A percentile compares a stretch with the other conserved stretches of the same genome.
These are phyloP conservation scores for Tortrix viridana DNA, from an alignment of 2,888 invertebrate genomes.

Conservation along the genomic window DNA sequence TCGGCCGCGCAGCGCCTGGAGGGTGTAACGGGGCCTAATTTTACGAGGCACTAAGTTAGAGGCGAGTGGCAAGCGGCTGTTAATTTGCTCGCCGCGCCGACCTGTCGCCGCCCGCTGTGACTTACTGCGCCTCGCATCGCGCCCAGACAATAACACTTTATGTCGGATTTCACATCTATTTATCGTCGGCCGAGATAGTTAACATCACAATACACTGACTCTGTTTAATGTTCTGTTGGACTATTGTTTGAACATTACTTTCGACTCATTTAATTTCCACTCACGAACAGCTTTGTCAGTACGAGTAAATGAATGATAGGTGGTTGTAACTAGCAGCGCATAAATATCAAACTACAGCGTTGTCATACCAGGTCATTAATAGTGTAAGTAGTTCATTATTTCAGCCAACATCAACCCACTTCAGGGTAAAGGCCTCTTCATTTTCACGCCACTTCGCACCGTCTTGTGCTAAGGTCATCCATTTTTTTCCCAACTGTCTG, in stretches of 20 bases:
- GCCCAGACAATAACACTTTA: constrained; percentile 57
- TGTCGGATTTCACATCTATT: constrained; percentile 61
- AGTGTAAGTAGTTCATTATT: not conserved
- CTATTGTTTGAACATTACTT: constrained; percentile 45
- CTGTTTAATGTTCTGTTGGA: constrained; percentile 52
- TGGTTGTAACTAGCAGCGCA: constrained; percentile 1
- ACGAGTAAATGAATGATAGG: constrained; percentile 8
- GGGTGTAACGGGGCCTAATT: constrained; percentile 79
- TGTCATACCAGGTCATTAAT: constrained; percentile 2
- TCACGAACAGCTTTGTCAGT: constrained; percentile 40
- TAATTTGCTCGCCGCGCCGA: constrained; percentile 77
- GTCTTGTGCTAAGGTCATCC: no score
- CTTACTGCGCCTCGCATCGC: constrained; percentile 60
- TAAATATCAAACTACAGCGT: constrained; percentile 3
- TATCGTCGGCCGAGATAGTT: constrained; percentile 50
- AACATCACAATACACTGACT: constrained; percentile 48
- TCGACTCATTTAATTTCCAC: constrained; percentile 46
- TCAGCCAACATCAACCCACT: no score
- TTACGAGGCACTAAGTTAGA: constrained; percentile 82
- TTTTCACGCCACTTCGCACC: no score
- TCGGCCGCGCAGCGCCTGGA: constrained; percentile 54
- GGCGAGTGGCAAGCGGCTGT: constrained; percentile 78
- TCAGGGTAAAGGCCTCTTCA: no score
- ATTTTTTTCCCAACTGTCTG: no score
- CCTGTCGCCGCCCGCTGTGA: constrained; percentile 81